phyloP scores from a whole-genome alignment of 2,797 vertebrate genomes.

The Chrysocyon brachyurus region DNA sequence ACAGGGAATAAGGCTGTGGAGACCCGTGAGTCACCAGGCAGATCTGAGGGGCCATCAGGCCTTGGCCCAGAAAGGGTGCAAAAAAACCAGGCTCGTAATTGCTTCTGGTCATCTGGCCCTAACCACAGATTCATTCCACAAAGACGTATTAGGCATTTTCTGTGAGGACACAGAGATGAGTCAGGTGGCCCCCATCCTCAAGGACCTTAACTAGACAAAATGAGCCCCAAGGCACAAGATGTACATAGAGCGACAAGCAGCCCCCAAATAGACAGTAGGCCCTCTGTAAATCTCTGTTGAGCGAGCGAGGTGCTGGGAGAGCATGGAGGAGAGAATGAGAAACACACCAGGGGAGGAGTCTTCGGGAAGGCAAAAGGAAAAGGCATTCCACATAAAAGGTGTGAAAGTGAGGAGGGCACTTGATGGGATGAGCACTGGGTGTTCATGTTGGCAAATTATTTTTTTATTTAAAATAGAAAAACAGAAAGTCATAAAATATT shows the following conservation, averaged over 20 bases:
- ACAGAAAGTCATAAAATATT: background rate
- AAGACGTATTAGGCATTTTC: background rate
- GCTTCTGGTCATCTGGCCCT: background rate
- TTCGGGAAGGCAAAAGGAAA: background rate
- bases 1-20: background rate
- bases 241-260: fast-evolving
- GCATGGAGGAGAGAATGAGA: background rate
- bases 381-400: background rate
- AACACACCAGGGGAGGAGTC: background rate
- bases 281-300: background rate
- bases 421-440: too few species aligned
- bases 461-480: too few species aligned
- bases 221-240: background rate
- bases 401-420: too few species aligned
- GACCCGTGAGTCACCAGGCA: background rate
- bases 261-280: fast-evolving
- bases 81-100: background rate
- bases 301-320: background rate
- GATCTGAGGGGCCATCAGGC: background rate
- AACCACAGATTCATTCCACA: background rate
- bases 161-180: background rate
- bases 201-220: background rate
- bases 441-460: too few species aligned
- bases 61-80: background rate
- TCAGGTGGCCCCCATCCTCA: background rate